Percentiles rank a stretch among this genome's conserved stretches.
phyloP scores from a whole-genome alignment of 2,888 invertebrate species.

The Caenorhabditis sp. region DNA sequence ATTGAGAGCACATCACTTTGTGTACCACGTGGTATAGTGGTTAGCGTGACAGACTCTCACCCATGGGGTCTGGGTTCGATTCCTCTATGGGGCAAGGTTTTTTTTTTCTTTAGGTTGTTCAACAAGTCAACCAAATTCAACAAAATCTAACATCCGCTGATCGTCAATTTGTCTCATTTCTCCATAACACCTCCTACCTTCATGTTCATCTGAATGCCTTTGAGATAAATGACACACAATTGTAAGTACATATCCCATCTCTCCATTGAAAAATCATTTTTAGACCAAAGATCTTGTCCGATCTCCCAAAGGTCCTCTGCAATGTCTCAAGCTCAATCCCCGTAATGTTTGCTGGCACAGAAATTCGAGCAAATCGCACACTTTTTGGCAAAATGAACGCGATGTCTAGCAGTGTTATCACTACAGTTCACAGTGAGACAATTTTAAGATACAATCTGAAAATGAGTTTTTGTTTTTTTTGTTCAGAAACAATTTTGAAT shows the following conservation, averaged over 20 bases:
- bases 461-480: too few species aligned
- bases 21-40: too few species aligned
- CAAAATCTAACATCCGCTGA: constrained; percentile 18
- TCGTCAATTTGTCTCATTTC: constrained; percentile 27
- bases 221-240: constrained; percentile 6
- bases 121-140: constrained; percentile 32
- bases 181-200: constrained; percentile 20
- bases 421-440: constrained; percentile 32
- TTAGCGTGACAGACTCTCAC: too few species aligned
- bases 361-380: constrained; percentile 19
- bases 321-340: constrained; percentile 30
- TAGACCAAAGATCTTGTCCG: constrained; percentile 21
- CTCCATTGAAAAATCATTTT: background rate
- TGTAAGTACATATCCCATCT: background rate
- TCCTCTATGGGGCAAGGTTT: background rate
- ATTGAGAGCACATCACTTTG: too few species aligned
- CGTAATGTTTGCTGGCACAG: constrained; percentile 22
- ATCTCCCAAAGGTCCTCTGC: constrained; percentile 30
- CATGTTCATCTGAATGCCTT: constrained; percentile 20
- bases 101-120: constrained; percentile 16
- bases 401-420: constrained; percentile 33
- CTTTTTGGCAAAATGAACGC: constrained; percentile 31
- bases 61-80: too few species aligned
- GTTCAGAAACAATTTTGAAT: constrained; percentile 22
- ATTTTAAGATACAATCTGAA: too few species aligned